phyloP scores from a whole-genome alignment of 2,888 invertebrate genomes.

The Periphyllus acericola region DNA sequence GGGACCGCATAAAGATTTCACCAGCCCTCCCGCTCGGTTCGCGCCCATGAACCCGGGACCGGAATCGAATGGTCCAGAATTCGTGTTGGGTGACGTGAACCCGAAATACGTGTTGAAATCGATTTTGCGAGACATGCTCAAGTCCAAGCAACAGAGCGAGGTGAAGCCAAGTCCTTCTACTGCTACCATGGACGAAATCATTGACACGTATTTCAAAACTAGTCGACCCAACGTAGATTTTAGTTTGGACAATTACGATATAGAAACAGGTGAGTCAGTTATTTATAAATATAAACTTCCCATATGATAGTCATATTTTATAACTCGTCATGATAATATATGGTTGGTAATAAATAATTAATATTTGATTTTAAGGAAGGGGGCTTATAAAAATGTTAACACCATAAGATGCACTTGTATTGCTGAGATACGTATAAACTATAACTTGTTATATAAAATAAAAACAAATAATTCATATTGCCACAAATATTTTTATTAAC shows the following conservation, averaged over 20 bases:
- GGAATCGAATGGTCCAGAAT: background rate
- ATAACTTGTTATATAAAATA: no score
- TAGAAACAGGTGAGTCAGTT: conserved; percentile 36
- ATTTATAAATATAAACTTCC: background rate
- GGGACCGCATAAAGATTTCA: background rate
- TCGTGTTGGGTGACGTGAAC: background rate
- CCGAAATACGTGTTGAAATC: conserved; percentile 28
- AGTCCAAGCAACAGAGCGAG: conserved; percentile 17
- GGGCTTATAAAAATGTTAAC: no score
- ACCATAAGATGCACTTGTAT: no score
- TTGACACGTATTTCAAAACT: conserved; percentile 25
- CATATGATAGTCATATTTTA: background rate
- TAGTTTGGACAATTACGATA: conserved; percentile 7
- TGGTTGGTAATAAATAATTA: no score
- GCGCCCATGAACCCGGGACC: background rate
- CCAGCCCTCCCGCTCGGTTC: background rate
- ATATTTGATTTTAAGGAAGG: no score
- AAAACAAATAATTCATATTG: no score
- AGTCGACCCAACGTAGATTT: background rate
- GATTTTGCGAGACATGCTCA: conserved; percentile 20
- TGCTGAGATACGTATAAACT: no score
- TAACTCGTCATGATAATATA: background rate
- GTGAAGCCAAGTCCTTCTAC: background rate
- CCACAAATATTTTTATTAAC: background rate
- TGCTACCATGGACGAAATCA: conserved; percentile 4